Evolutionary conservation across 2,113 vertebrate genomes (phyloP).

Genomic region (Glareola pratincola): DNA sequence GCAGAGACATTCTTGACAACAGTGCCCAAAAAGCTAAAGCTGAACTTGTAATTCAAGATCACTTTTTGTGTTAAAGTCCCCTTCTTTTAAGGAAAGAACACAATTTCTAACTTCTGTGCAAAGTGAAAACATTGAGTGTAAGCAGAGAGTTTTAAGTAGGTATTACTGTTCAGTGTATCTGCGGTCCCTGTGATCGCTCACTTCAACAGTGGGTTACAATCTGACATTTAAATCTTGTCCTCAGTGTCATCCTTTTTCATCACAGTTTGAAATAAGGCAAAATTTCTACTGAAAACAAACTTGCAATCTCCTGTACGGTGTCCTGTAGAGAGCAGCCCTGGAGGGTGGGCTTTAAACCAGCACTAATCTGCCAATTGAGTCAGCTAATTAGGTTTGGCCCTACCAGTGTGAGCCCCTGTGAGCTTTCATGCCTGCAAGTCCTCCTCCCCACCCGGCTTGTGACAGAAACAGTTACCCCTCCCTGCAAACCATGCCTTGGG

Average conservation of each 20-base stretch:
- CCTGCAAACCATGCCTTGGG: background rate
- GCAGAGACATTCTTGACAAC: fast-evolving
- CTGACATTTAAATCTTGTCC: background rate
- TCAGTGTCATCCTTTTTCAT: background rate
- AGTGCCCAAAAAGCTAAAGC: background rate
- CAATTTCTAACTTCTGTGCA: background rate
- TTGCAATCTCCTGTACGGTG: background rate
- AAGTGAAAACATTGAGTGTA: background rate
- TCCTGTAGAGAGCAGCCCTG: background rate
- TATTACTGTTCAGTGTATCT: fast-evolving
- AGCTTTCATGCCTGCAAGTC: background rate
- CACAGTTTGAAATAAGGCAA: background rate
- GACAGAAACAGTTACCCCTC: background rate
- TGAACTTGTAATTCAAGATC: background rate
- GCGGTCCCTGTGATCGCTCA: background rate
- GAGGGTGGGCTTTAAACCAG: background rate
- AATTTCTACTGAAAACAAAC: background rate
- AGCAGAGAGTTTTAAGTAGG: background rate
- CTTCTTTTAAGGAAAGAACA: background rate
- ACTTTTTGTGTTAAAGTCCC: background rate
- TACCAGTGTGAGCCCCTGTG: background rate
- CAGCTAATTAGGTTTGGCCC: background rate
- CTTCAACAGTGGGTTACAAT: no score
- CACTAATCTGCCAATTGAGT: background rate
- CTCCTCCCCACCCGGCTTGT: background rate